Conservation (phyloP, 2,888 invertebrate genomes). For the Phengaris alcon region DNA sequence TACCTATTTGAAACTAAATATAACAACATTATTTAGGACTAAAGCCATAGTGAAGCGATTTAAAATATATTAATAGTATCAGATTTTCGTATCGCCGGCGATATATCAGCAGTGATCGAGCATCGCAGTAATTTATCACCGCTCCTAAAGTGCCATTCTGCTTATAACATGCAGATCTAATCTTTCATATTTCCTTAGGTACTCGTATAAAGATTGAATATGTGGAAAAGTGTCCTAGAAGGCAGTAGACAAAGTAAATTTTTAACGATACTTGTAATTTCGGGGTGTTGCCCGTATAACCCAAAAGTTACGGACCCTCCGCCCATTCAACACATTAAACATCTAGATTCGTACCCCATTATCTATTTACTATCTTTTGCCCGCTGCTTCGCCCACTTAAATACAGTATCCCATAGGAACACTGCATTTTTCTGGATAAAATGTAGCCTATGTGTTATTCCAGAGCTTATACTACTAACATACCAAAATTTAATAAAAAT, state of each 20-base stretch:
- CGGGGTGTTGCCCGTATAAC: too few species aligned
- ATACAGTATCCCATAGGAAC: too few species aligned
- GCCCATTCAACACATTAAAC: not conserved
- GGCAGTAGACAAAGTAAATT: not conserved
- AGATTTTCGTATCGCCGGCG: conserved; percentile 14
- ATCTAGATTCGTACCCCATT: not conserved
- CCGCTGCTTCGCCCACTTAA: too few species aligned
- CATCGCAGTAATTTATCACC: conserved; percentile 9
- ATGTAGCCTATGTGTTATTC: too few species aligned
- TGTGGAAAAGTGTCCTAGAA: not conserved
- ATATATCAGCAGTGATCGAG: conserved; percentile 22
- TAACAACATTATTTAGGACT: conserved; percentile 14
- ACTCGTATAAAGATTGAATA: not conserved
- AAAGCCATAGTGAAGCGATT: not conserved
- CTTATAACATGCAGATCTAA: conserved; percentile 2
- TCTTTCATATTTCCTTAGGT: conserved; percentile 1
- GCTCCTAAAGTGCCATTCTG: conserved; percentile 12
- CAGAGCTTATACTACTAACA: too few species aligned
- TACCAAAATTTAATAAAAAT: too few species aligned
- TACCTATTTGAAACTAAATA: not conserved
- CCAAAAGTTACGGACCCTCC: not conserved
- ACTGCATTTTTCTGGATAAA: too few species aligned
- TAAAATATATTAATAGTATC: conserved; percentile 19
- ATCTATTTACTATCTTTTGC: too few species aligned
- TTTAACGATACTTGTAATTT: too few species aligned